These are phyloP conservation scores for Deilephila elpenor DNA, from an alignment of 2,888 invertebrate genomes.

Conservation along the genomic window DNA sequence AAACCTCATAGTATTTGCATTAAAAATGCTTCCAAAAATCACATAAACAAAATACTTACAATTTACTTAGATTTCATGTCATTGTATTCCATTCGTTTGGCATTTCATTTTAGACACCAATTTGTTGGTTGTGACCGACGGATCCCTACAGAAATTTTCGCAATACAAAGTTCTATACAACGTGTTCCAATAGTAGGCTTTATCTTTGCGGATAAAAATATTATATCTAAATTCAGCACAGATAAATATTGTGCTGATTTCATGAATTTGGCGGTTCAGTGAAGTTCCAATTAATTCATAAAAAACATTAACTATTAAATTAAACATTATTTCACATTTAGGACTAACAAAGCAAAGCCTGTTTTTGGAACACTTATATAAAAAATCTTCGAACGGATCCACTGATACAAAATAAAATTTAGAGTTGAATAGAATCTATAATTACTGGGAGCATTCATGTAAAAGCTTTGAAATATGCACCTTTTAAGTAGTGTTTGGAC, in stretches of 20 bases:
- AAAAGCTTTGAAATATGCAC: background rate
- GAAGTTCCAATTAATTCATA: too few species aligned
- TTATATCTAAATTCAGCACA: background rate
- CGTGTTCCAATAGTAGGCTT: background rate
- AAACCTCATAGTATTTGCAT: background rate
- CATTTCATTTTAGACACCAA: background rate
- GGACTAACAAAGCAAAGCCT: background rate
- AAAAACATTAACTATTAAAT: too few species aligned
- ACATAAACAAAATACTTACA: conserved; percentile 13
- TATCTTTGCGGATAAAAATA: background rate
- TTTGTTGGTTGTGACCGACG: background rate
- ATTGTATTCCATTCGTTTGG: conserved; percentile 14
- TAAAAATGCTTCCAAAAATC: conserved; percentile 1
- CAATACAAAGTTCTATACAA: background rate
- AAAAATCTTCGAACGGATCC: background rate
- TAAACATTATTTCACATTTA: too few species aligned
- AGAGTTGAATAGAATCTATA: background rate
- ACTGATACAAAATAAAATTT: background rate
- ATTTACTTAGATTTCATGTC: conserved; percentile 1
- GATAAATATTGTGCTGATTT: background rate
- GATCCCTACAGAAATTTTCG: background rate
- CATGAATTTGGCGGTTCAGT: background rate
- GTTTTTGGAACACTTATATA: background rate
- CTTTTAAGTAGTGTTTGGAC: background rate
- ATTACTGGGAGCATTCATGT: background rate